Conservation (phyloP, 1,140 invertebrate species). For the Macrosteles quadrilineatus region DNA sequence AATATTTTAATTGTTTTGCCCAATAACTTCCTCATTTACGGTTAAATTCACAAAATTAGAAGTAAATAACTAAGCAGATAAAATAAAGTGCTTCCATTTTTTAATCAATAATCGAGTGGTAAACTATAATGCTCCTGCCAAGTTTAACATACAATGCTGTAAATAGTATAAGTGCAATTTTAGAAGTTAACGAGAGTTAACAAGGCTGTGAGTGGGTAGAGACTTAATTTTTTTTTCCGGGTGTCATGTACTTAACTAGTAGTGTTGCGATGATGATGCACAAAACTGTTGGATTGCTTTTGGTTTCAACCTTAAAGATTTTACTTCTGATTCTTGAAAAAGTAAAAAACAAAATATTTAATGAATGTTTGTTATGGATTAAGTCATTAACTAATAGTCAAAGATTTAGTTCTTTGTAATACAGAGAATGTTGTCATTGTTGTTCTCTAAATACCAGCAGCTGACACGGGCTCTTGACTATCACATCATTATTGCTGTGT, state of each 20-base stretch:
- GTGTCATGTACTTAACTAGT: background rate
- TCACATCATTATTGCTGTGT: no score
- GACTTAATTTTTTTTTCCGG: background rate
- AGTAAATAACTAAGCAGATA: no score
- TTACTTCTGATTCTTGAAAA: background rate
- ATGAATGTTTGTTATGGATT: background rate
- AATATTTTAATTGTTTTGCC: no score
- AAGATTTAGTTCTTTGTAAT: no score
- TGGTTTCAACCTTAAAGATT: background rate
- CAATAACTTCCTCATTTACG: no score
- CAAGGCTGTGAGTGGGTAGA: slow-evolving; percentile 7
- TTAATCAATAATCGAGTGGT: background rate
- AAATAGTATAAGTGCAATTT: slow-evolving; percentile 13
- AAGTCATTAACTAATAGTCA: no score
- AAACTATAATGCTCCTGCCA: background rate
- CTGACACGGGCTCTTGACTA: no score
- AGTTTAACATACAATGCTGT: background rate
- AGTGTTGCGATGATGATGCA: background rate
- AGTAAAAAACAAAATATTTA: background rate
- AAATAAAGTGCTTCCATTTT: background rate
- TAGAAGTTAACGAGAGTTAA: slow-evolving; percentile 16
- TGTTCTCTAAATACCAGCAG: no score
- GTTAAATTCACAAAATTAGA: no score
- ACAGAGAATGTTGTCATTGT: no score
- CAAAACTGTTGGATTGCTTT: background rate